phyloP scores from a whole-genome alignment of 2,888 invertebrate genomes.

The Conistra vaccinii region DNA sequence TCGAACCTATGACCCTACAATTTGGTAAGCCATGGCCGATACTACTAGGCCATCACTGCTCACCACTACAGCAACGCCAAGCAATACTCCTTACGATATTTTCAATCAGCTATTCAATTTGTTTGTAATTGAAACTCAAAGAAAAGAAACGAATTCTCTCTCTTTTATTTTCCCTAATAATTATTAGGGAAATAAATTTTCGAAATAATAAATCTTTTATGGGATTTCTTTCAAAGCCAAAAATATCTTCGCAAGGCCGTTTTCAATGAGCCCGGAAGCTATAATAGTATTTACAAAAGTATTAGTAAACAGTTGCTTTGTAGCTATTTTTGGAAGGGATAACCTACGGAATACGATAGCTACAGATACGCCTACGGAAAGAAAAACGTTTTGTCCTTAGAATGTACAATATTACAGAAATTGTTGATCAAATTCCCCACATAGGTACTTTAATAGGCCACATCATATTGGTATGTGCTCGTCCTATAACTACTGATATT shows the following conservation, averaged over 20 bases:
- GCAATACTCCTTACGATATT: not conserved
- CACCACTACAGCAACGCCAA: not conserved
- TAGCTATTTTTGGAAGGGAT: conserved; percentile 33
- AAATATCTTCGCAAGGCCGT: conserved; percentile 4
- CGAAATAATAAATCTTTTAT: not conserved
- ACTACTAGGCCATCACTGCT: too few species aligned
- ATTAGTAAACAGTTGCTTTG: conserved; percentile 11
- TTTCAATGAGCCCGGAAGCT: not conserved
- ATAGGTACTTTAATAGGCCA: too few species aligned
- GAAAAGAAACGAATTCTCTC: not conserved
- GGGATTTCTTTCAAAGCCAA: not conserved
- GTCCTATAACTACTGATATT: too few species aligned
- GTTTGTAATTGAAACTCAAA: not conserved
- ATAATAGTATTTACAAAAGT: too few species aligned
- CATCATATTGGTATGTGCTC: too few species aligned
- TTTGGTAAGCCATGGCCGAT: too few species aligned
- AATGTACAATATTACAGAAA: not conserved
- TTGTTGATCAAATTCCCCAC: not conserved
- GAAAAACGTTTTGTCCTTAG: not conserved
- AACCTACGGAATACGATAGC: too few species aligned
- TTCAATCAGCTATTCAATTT: not conserved
- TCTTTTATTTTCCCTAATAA: not conserved
- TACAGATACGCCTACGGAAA: not conserved
- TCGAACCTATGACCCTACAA: too few species aligned
- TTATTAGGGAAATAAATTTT: not conserved